Evolutionary conservation across 2,888 invertebrate genomes (phyloP).

Genomic region (Frankliniella intonsa): DNA sequence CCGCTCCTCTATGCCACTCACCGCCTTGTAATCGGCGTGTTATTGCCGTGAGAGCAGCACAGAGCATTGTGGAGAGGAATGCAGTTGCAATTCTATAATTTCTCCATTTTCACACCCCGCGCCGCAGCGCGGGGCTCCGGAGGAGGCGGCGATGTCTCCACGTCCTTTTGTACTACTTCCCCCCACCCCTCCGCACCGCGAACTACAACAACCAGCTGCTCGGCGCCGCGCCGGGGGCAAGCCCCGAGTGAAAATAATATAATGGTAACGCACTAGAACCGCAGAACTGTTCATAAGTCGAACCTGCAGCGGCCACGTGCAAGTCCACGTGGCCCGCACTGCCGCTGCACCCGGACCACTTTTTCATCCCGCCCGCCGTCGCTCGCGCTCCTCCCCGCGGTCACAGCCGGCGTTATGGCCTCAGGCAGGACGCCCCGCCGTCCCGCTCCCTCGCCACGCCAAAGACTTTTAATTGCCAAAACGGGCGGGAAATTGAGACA

Average conservation of each 20-base stretch:
- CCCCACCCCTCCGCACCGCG: neutral
- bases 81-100: slow-evolving; percentile 21
- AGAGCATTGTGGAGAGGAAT: neutral
- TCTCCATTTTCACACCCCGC: slow-evolving; percentile 24
- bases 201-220: neutral
- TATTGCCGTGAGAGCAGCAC: neutral
- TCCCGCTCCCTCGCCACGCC: neutral
- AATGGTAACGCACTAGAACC: too few species aligned
- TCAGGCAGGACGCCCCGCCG: too few species aligned
- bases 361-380: neutral
- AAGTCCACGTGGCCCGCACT: too few species aligned
- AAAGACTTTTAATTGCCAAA: slow-evolving; percentile 5
- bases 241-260: too few species aligned
- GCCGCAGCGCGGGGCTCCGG: slow-evolving; percentile 38
- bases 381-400: neutral
- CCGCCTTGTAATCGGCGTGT: neutral
- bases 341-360: too few species aligned
- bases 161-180: slow-evolving; percentile 37
- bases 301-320: too few species aligned
- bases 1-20: neutral
- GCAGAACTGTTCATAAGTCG: too few species aligned
- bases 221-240: too few species aligned
- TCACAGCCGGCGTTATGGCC: slow-evolving; percentile 13
- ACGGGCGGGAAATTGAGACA: slow-evolving; percentile 15
- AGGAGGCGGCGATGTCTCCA: slow-evolving; percentile 40